A percentile compares a stretch with the other conserved stretches of the same genome.
Conservation (phyloP, 2,797 vertebrate species). For the Leuciscus waleckii region DNA sequence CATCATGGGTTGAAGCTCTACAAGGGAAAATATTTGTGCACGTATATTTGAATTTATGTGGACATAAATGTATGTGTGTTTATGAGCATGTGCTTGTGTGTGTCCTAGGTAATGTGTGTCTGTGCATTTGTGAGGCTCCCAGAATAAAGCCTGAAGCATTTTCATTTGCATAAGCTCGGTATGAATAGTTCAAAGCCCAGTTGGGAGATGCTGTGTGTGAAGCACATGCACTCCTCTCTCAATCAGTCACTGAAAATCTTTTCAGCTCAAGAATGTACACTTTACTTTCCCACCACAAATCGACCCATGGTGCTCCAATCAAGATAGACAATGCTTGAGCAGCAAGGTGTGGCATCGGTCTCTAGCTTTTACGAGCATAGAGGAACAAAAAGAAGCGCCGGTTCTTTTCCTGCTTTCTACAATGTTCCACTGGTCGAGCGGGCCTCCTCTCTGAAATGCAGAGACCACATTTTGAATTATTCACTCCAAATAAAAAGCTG, state of each 20-base stretch:
- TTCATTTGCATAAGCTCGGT: slow-evolving; percentile 43
- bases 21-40: slow-evolving; percentile 6
- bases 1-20: slow-evolving; percentile 23
- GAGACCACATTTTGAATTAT: slow-evolving; percentile 75
- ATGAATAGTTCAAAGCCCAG: slow-evolving; percentile 48
- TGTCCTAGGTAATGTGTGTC: slow-evolving; percentile 28
- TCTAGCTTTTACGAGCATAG: background rate
- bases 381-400: background rate
- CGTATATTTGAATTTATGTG: slow-evolving; percentile 43
- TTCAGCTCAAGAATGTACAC: slow-evolving; percentile 6
- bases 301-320: slow-evolving; percentile 3
- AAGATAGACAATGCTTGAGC: background rate
- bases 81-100: slow-evolving; percentile 13
- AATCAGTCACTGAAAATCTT: slow-evolving; percentile 9
- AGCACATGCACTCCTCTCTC: background rate
- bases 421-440: background rate
- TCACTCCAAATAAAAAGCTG: slow-evolving; percentile 78
- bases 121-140: slow-evolving; percentile 44
- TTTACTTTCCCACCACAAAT: slow-evolving; percentile 19
- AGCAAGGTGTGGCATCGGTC: slow-evolving; percentile 13
- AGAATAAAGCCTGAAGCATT: slow-evolving; percentile 44
- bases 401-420: background rate
- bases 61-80: slow-evolving; percentile 39
- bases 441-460: background rate
- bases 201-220: slow-evolving; percentile 19